Percentiles rank a stretch among this genome's conserved stretches.
These are phyloP conservation scores for Drosophila flavopinicola DNA, from an alignment of 2,888 invertebrate species.

Conservation along the genomic window DNA sequence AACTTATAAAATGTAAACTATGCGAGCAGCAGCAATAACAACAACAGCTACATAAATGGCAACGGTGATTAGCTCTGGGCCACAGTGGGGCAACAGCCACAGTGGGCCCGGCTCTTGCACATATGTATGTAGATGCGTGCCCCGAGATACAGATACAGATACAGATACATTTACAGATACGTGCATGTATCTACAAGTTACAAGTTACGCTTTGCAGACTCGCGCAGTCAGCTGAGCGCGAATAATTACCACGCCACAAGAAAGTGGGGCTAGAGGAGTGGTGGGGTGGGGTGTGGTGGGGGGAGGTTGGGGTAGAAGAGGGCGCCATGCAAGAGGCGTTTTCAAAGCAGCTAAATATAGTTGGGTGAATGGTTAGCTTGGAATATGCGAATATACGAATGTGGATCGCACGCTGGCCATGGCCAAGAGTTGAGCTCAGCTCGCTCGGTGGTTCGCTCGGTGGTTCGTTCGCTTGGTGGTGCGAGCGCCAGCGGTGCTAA, in stretches of 20 bases:
- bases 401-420: slow-evolving; percentile 59
- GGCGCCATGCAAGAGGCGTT: too few relatives aligned
- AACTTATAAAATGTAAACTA: slow-evolving; percentile 79
- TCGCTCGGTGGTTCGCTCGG: slow-evolving; percentile 13
- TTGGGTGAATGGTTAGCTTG: slow-evolving; percentile 62
- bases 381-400: slow-evolving; percentile 63
- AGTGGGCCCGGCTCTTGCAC: slow-evolving; percentile 30
- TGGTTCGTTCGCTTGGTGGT: slow-evolving; percentile 35
- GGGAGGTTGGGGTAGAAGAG: background rate
- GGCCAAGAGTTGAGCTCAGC: slow-evolving; percentile 3
- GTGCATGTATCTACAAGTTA: slow-evolving; percentile 75
- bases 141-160: slow-evolving; percentile 53
- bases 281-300: background rate
- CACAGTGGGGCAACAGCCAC: slow-evolving; percentile 46
- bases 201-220: slow-evolving; percentile 79
- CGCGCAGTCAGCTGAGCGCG: slow-evolving; percentile 81
- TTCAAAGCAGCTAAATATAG: slow-evolving; percentile 52
- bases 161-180: slow-evolving; percentile 29
- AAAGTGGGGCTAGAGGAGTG: too few relatives aligned
- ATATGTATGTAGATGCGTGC: slow-evolving; percentile 71
- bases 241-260: slow-evolving; percentile 80
- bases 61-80: slow-evolving; percentile 78
- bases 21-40: slow-evolving; percentile 59
- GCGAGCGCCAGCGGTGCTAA: slow-evolving; percentile 75
- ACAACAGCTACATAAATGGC: slow-evolving; percentile 64